phyloP scores from a whole-genome alignment of 2,888 invertebrate genomes.

The Gymnosoma rotundatum region DNA sequence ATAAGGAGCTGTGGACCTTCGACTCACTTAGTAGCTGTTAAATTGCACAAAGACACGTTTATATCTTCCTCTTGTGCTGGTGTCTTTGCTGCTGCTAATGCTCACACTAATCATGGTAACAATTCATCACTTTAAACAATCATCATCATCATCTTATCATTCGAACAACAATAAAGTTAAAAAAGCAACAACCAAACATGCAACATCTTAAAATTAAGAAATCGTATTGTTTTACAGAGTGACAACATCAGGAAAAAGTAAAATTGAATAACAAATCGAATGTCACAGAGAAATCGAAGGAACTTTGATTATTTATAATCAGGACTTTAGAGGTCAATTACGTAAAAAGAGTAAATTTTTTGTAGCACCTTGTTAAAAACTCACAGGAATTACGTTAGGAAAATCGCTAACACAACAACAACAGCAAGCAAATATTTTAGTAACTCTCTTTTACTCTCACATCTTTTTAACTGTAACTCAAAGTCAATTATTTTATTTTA shows the following conservation, averaged over 20 bases:
- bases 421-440: neutral
- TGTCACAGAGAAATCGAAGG: neutral
- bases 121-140: constrained; percentile 58
- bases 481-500: constrained; percentile 20
- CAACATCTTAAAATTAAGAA: constrained; percentile 72
- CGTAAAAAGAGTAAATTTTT: neutral
- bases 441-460: constrained; percentile 21
- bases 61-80: constrained; percentile 35
- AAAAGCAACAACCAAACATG: constrained; percentile 8
- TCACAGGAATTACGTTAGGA: constrained; percentile 31
- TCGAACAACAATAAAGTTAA: constrained; percentile 73
- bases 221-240: constrained; percentile 79
- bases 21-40: constrained; percentile 54
- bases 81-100: neutral
- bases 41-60: constrained; percentile 57
- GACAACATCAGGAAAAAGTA: constrained; percentile 71
- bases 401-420: constrained; percentile 10
- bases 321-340: neutral
- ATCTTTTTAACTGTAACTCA: constrained; percentile 14
- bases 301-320: neutral
- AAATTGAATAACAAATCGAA: neutral
- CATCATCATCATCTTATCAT: constrained; percentile 76
- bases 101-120: constrained; percentile 52
- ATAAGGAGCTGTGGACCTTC: constrained; percentile 22
- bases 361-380: neutral